Percentiles rank a stretch among this genome's conserved stretches.
Conservation (phyloP, 2,113 vertebrate species). For the Alligator mississippiensis region DNA sequence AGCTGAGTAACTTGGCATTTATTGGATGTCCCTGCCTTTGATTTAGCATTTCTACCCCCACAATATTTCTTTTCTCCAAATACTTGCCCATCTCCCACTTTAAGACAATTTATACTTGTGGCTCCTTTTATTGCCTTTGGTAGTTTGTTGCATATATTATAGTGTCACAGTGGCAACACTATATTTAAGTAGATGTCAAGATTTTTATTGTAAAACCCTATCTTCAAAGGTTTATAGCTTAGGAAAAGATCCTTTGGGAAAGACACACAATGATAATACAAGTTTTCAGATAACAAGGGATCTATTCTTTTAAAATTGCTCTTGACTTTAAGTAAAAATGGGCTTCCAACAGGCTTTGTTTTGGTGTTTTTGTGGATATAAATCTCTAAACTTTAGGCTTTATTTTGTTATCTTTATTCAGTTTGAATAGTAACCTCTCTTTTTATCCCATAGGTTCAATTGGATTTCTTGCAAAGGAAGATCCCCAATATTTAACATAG, state of each 20-base stretch:
- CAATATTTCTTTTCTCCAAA: constrained; percentile 68
- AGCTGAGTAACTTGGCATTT: constrained; percentile 63
- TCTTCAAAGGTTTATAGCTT: constrained; percentile 55
- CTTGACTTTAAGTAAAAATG: background rate
- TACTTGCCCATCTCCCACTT: constrained; percentile 68
- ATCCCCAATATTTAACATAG: background rate
- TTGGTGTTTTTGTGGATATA: background rate
- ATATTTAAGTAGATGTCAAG: constrained; percentile 61
- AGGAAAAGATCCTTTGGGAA: background rate
- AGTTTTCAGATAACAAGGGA: background rate
- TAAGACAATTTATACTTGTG: constrained; percentile 69
- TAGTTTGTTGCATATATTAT: constrained; percentile 59
- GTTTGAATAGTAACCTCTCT: background rate
- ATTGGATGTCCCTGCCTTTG: constrained; percentile 55
- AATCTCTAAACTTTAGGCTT: background rate
- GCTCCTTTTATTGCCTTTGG: constrained; percentile 61
- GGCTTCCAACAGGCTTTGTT: background rate
- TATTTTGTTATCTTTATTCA: background rate
- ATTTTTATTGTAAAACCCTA: constrained; percentile 53
- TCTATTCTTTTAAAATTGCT: background rate
- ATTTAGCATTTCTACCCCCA: constrained; percentile 62
- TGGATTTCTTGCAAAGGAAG: background rate
- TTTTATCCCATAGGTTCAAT: background rate
- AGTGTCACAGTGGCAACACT: constrained; percentile 23
- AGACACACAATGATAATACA: background rate